Evolutionary conservation across 2,113 vertebrate genomes (phyloP).

Genomic region (Pseudonaja textilis): DNA sequence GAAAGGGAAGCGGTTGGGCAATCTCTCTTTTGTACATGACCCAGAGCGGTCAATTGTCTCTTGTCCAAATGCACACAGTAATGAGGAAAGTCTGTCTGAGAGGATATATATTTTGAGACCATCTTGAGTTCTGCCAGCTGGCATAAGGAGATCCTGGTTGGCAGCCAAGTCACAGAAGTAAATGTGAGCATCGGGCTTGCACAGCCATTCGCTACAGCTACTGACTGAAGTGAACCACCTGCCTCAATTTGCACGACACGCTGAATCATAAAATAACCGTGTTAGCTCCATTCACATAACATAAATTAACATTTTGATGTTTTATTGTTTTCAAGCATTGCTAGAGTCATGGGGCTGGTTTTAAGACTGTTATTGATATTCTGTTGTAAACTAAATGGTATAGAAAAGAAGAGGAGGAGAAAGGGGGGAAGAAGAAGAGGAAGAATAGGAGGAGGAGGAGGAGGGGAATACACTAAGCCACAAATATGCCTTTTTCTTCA

Average conservation of each 20-base stretch:
- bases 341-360: neutral
- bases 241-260: neutral
- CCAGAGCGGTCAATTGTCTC: neutral
- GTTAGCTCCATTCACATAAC: neutral
- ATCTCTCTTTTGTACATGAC: neutral
- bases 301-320: neutral
- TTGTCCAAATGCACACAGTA: neutral
- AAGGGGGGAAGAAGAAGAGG: too few species aligned
- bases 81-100: neutral
- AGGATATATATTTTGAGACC: neutral
- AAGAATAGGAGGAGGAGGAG: rapidly evolving
- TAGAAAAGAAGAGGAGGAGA: neutral
- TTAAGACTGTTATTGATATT: neutral
- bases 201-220: neutral
- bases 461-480: neutral
- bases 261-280: neutral
- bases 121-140: neutral
- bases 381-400: neutral
- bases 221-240: neutral
- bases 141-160: neutral
- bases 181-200: neutral
- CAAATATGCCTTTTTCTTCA: neutral
- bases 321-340: neutral
- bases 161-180: neutral
- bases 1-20: neutral